These are phyloP conservation scores for Metridium senile DNA, from an alignment of 92 coral and sea anemone species.

Conservation along the genomic window DNA sequence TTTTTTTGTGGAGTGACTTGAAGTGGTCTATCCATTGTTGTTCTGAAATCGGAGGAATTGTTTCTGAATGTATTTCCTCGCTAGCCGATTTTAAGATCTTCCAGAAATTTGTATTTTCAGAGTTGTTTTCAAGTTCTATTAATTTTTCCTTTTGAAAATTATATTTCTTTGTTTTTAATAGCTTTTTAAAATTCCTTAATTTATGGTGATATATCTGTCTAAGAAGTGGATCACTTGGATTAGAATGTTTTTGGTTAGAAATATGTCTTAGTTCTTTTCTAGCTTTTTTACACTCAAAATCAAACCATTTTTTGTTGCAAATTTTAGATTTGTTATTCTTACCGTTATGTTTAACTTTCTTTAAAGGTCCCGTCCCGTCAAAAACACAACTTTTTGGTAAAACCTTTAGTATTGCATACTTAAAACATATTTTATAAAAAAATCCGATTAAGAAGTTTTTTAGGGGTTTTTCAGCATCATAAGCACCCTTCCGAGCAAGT, in stretches of 20 bases:
- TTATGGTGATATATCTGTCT: slow-evolving; percentile 35
- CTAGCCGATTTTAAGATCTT: slow-evolving; percentile 35
- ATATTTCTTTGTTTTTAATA: slow-evolving; percentile 31
- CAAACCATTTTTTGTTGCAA: slow-evolving; percentile 32
- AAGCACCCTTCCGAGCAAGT: too few relatives aligned
- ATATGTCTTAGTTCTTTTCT: slow-evolving; percentile 36
- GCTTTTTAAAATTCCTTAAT: slow-evolving; percentile 28
- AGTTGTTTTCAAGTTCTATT: background rate
- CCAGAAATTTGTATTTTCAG: slow-evolving; percentile 31
- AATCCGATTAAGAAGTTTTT: too few relatives aligned
- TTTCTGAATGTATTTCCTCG: slow-evolving; percentile 22
- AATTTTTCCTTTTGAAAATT: slow-evolving; percentile 20
- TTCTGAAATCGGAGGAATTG: slow-evolving; percentile 33
- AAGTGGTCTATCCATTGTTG: slow-evolving; percentile 36
- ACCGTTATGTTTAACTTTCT: slow-evolving; percentile 2
- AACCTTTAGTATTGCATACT: too few relatives aligned
- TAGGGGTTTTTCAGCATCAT: too few relatives aligned
- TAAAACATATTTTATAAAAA: too few relatives aligned
- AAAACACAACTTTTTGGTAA: too few relatives aligned
- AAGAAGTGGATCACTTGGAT: slow-evolving; percentile 29
- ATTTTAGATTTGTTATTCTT: background rate
- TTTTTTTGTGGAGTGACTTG: slow-evolving; percentile 21
- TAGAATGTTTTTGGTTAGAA: slow-evolving; percentile 32
- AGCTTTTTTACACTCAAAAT: slow-evolving; percentile 31
- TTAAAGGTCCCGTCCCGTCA: too few relatives aligned